Evolutionary conservation across 2,888 invertebrate genomes (phyloP).

Genomic region (Parelbella ahira): DNA sequence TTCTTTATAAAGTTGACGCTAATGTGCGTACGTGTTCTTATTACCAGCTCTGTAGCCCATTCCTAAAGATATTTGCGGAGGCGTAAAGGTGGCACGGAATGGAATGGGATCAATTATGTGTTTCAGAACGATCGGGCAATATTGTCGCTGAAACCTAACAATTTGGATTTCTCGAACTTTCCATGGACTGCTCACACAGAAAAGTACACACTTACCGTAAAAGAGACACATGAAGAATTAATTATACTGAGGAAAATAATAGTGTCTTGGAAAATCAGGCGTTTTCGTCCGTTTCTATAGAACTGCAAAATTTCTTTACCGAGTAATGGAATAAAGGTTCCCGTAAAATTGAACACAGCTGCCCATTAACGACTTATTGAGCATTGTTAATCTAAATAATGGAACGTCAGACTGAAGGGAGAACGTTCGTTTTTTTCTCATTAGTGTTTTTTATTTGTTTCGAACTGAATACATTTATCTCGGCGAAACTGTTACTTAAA

Average conservation of each 20-base stretch:
- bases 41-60: slow-evolving; percentile 3
- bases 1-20: slow-evolving; percentile 13
- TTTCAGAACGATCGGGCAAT: no score
- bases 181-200: no score
- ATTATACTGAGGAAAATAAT: no score
- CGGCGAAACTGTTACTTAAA: no score
- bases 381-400: slow-evolving; percentile 25
- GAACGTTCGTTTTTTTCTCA: slow-evolving; percentile 18
- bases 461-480: slow-evolving; percentile 8
- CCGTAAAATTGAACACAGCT: slow-evolving; percentile 20
- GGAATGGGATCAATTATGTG: neutral
- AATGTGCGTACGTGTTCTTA: slow-evolving; percentile 13
- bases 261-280: no score
- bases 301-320: slow-evolving; percentile 5
- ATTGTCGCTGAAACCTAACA: no score
- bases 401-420: slow-evolving; percentile 16
- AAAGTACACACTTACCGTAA: no score
- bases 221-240: no score
- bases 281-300: no score
- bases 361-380: slow-evolving; percentile 23
- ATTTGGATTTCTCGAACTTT: no score
- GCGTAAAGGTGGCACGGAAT: slow-evolving; percentile 10
- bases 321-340: slow-evolving; percentile 19
- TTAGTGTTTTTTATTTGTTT: slow-evolving; percentile 22
- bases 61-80: slow-evolving; percentile 16